phyloP scores from a whole-genome alignment of 2,113 vertebrate species.

The Etheostoma spectabile region DNA sequence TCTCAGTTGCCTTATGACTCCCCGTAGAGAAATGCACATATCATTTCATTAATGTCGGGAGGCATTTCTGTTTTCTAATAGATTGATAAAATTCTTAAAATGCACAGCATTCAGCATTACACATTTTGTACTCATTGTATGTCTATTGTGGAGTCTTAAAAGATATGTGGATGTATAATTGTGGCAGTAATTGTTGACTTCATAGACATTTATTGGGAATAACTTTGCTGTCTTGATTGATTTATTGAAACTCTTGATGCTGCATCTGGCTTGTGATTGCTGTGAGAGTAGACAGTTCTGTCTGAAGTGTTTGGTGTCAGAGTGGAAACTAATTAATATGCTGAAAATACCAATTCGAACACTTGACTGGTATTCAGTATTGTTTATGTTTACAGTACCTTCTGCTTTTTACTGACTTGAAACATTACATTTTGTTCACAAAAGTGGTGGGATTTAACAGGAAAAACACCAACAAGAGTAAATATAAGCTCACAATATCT shows the following conservation, averaged over 20 bases:
- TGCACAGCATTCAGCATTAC: constrained; percentile 13
- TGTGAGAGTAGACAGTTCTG: constrained; percentile 2
- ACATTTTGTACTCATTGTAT: constrained; percentile 30
- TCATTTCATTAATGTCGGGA: constrained; percentile 8
- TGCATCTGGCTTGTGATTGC: constrained; percentile 9
- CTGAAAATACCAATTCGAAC: constrained; percentile 14
- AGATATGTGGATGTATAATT: not conserved
- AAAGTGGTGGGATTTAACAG: not conserved
- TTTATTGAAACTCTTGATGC: constrained; percentile 3
- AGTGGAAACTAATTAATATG: constrained; percentile 14
- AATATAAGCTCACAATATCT: not conserved
- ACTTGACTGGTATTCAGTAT: constrained; percentile 28
- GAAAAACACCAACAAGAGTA: not conserved
- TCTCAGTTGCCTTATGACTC: constrained; percentile 72
- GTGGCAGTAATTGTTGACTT: constrained; percentile 11
- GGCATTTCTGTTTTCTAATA: not conserved
- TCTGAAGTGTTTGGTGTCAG: constrained; percentile 15
- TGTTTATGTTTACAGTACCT: constrained; percentile 41
- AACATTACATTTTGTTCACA: constrained; percentile 13
- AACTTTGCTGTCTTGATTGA: constrained; percentile 9
- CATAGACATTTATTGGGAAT: constrained; percentile 16
- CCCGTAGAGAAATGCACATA: not conserved
- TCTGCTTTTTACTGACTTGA: constrained; percentile 2
- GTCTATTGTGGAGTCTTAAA: constrained; percentile 7
- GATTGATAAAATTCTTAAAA: not conserved